phyloP scores from a whole-genome alignment of 2,888 invertebrate species.

The Pammene fasciana region DNA sequence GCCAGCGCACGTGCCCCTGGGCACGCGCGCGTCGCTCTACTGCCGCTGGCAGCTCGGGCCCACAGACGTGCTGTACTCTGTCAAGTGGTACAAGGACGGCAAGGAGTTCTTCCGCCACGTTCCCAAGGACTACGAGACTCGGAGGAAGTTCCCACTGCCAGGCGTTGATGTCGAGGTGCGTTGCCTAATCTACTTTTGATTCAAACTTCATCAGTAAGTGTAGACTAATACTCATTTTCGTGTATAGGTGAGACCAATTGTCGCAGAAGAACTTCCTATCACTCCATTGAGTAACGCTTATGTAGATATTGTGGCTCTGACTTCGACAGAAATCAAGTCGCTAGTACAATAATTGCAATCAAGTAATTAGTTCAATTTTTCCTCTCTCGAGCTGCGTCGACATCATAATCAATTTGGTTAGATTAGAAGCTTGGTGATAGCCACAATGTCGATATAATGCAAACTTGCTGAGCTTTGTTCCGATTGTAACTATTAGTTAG shows the following conservation, averaged over 20 bases:
- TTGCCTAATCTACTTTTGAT: not conserved
- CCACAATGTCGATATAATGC: not conserved
- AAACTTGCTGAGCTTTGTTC: not conserved
- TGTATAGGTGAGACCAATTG: too few relatives aligned
- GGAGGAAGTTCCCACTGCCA: constrained; percentile 89
- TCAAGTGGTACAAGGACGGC: constrained; percentile 96
- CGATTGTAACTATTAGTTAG: not conserved
- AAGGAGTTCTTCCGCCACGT: constrained; percentile 95
- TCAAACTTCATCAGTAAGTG: too few relatives aligned
- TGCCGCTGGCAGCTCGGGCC: constrained; percentile 92
- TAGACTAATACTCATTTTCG: too few relatives aligned
- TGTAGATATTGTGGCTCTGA: too few relatives aligned
- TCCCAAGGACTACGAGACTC: constrained; percentile 91
- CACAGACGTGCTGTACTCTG: constrained; percentile 92
- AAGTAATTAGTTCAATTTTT: not conserved
- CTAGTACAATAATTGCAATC: not conserved
- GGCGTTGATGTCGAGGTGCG: constrained; percentile 92
- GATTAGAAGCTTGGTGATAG: not conserved
- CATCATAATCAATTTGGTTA: not conserved
- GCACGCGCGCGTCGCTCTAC: constrained; percentile 89
- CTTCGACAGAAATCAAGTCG: not conserved
- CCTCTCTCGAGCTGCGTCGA: not conserved
- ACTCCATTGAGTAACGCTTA: too few relatives aligned
- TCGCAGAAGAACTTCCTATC: too few relatives aligned
- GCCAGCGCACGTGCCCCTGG: constrained; percentile 91